Evolutionary conservation across 2,113 vertebrate species (phyloP), one percentile per base, ranked within the genome.

Genomic region (Heloderma charlesbogerti): DNA sequence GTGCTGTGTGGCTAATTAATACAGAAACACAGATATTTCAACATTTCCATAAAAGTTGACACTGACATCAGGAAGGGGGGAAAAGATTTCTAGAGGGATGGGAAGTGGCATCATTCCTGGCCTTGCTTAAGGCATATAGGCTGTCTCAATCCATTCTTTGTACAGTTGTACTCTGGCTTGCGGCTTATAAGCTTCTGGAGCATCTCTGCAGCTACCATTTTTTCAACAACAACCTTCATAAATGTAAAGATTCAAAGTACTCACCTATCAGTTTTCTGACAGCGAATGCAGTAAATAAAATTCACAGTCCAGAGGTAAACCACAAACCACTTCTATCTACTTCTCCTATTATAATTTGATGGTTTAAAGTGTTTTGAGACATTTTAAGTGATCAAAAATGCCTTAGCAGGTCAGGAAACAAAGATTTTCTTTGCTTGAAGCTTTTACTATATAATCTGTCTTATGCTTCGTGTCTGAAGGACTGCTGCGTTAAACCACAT

Each of bases 401-500:
- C 45, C 18, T 43, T 22, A 88, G 66, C 71, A 75, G 13, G 29
- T 78, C 67, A 92, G 86, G 63, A 83, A 57, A 69, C 60, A 40
- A 40, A 31, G 51, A 31, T 77, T 51, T 63, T 29, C 4, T 60
- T 37, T 31, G 31, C 43, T 60, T 74, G 57, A 87, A 66, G 83
- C 18, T 2, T 83, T 91, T 78, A 82, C 87, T 0, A 77, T 89
- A 40, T 74, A 87, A 89, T 89, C 72, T 48, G 34, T 81, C 82
- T 79, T 75, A 37, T 80, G 75, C 66, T 57, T 66, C 88, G 1
- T 51, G 89, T 75, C 78, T 90, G 89, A 92, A 92, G 72, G 9
- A 54, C 0, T 37, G 89, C 45, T 16, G 63, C 83, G 37, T 89
- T 25, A 90, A 93, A 94, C 12, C 7, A 89, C 40, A 54, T n/a